Evolutionary conservation across 1,140 invertebrate genomes (phyloP), one percentile per base, ranked within the genome.

Genomic region (Aphelenchoides fujianensis): DNA sequence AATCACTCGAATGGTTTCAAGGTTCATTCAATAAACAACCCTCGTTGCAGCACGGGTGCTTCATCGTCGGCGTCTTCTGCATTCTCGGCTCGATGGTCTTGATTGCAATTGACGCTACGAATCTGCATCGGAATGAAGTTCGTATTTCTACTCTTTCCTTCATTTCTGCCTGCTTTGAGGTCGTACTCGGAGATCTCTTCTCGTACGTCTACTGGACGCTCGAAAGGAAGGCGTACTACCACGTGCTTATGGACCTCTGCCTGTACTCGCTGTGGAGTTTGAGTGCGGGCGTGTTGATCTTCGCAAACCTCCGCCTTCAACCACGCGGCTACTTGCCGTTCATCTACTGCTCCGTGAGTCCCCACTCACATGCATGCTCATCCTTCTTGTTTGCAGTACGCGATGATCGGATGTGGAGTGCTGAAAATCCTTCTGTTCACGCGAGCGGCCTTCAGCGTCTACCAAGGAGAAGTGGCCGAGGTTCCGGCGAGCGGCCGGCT

Each of bases 261-360:
- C 23, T 59, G 5, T 30, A 59, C 55, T 7, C 5, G 5, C 12
- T 19, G 5, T 59, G 55, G 55, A 5, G 5, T 5, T 59, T 59
- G 5, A 7, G 5, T 5, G 28, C 55, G 28, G 34, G 28, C 19
- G 7, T 23, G 12, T 59, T 59, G 55, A 59, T 59, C 34, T 5
- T 7, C 34, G 55, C 5, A 23, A 59, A 59, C 19, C 5, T 59
- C 7, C 55, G 55, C 34, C 55, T 59, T 5, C 5, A 19, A 5
- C 5, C 23, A 30, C 19, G 5, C 12, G 7, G 5, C 19, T 59
- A 59, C 23, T 23, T 5, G 55, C 55, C 55, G 34, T 59, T 59
- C 55, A 59, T 59, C 55, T 48, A 48, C 41, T 48, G 41, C 23
- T 48, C 41, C 12, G 41, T 48, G 41, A 48, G 41, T 48, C 41